These are phyloP conservation scores for Myiopsitta monachus DNA, from an alignment of 2,113 vertebrate genomes.

Conservation along the genomic window DNA sequence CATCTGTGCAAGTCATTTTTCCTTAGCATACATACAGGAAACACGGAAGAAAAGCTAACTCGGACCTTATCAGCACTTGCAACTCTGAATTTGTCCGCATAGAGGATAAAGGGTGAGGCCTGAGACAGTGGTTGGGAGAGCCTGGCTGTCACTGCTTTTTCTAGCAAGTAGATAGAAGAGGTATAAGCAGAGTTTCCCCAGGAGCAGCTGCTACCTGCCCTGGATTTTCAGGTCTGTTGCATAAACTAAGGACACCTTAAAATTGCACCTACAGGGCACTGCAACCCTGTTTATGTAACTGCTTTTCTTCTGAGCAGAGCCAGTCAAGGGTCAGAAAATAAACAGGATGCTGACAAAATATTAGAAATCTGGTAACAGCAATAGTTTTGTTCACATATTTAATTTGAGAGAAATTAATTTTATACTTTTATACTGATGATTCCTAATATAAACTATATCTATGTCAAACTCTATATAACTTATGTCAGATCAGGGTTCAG, in stretches of 20 bases:
- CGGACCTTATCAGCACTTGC: not conserved
- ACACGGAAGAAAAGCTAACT: not conserved
- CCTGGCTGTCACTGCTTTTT: not conserved
- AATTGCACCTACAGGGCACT: rapidly evolving
- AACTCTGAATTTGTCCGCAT: not conserved
- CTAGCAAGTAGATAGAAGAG: not conserved
- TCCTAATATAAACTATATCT: not conserved
- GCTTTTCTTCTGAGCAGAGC: not conserved
- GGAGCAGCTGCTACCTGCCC: not conserved
- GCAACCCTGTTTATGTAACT: rapidly evolving
- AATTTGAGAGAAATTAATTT: not conserved
- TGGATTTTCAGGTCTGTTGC: not conserved
- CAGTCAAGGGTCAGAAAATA: not conserved
- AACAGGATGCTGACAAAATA: not conserved
- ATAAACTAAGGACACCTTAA: not conserved
- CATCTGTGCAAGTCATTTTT: not conserved
- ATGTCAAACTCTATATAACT: not conserved
- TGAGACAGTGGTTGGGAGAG: not conserved
- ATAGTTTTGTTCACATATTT: not conserved
- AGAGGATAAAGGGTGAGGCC: not conserved
- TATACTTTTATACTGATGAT: not conserved
- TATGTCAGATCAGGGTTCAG: not conserved
- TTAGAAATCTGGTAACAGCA: not conserved
- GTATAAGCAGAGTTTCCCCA: not conserved
- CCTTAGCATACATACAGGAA: not conserved